Conservation (phyloP, 2,113 vertebrate species). For the Otus sunia region DNA sequence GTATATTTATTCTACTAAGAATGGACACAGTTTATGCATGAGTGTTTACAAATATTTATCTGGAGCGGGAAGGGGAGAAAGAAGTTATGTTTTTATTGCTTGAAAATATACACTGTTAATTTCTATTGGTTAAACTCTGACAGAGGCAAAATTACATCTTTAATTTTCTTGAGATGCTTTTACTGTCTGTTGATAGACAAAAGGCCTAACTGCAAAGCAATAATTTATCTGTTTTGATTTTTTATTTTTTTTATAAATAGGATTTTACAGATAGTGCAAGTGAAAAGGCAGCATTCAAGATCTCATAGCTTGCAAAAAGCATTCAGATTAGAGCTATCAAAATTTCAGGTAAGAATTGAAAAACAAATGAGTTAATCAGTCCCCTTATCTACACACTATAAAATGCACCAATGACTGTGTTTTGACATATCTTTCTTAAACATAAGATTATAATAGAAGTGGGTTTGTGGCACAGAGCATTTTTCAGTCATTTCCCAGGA, state of each 20-base stretch:
- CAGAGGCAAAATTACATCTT: background rate
- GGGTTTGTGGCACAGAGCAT: background rate
- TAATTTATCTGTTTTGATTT: background rate
- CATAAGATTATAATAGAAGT: background rate
- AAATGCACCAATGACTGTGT: background rate
- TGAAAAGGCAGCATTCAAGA: background rate
- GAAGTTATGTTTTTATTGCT: background rate
- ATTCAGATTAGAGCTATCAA: background rate
- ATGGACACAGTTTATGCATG: background rate
- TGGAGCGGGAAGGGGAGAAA: background rate
- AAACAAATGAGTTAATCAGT: background rate
- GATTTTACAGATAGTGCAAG: background rate
- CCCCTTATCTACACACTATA: background rate
- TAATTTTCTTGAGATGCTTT: slow-evolving; percentile 21
- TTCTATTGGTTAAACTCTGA: background rate
- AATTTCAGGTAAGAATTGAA: background rate
- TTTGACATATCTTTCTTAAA: background rate
- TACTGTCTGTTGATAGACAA: background rate
- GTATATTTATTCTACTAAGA: background rate
- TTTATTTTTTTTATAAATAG: background rate
- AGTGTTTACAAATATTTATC: background rate
- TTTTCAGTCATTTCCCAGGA: background rate
- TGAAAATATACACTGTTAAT: background rate
- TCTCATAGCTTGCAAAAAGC: background rate
- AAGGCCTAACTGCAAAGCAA: background rate